These are phyloP conservation scores for Hanleya hanleyi DNA, from an alignment of 2,888 invertebrate genomes.

Conservation along the genomic window DNA sequence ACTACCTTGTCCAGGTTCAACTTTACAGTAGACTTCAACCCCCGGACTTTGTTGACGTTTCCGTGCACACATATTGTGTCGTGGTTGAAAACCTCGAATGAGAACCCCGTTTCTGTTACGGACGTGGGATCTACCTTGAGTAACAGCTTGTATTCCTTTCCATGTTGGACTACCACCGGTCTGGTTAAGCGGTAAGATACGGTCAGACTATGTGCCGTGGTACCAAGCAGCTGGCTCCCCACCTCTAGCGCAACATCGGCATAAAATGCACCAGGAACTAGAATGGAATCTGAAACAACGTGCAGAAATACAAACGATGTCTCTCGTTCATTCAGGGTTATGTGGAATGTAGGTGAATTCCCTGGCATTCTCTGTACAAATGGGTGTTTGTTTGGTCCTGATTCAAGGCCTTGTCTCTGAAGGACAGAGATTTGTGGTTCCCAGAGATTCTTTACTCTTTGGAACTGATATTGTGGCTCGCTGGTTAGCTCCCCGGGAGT, in stretches of 20 bases:
- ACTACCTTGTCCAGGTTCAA: not conserved
- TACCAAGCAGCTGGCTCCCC: slow-evolving; percentile 14
- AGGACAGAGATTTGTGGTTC: not conserved
- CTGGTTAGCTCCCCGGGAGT: not conserved
- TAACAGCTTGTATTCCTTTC: not conserved
- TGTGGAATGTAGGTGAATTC: no score
- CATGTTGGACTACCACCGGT: not conserved
- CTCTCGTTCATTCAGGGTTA: not conserved
- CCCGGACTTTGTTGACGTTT: not conserved
- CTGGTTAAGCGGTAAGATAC: not conserved
- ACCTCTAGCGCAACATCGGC: slow-evolving; percentile 49
- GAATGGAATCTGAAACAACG: slow-evolving; percentile 36
- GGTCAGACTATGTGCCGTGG: not conserved
- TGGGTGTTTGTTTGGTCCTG: not conserved
- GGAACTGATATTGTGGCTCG: slow-evolving; percentile 4
- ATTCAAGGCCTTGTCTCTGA: not conserved
- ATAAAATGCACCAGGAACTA: slow-evolving; percentile 47
- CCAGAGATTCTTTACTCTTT: not conserved
- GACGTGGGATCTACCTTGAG: not conserved
- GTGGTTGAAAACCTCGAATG: not conserved
- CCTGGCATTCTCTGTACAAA: not conserved
- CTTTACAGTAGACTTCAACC: no score
- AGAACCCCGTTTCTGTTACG: not conserved
- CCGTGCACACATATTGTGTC: not conserved
- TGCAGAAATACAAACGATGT: slow-evolving; percentile 49